phyloP scores from a whole-genome alignment of 2,888 invertebrate genomes.

The Trachelus iudaicus region DNA sequence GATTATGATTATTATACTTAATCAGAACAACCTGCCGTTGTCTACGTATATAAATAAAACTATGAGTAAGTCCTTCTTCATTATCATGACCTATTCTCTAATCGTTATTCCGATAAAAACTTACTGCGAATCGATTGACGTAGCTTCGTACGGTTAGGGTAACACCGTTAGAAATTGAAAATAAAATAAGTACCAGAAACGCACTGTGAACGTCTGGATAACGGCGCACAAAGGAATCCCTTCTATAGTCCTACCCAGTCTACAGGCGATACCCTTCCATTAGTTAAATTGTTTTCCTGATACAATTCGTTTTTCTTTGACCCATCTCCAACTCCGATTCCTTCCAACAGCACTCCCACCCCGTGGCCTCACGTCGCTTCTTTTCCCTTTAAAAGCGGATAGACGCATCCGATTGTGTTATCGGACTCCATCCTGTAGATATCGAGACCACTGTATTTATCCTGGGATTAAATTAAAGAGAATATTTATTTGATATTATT shows the following conservation, averaged over 20 bases:
- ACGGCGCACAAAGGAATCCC: not conserved
- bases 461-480: not conserved
- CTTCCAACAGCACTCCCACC: not conserved
- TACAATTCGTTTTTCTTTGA: conserved; percentile 41
- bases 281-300: conserved; percentile 61
- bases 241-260: conserved; percentile 16
- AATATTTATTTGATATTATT: not conserved
- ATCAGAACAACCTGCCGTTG: not conserved
- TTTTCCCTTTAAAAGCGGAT: conserved; percentile 1
- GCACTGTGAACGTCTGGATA: not conserved
- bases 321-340: conserved; percentile 12
- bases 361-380: conserved; percentile 1
- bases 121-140: not conserved
- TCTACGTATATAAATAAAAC: not conserved
- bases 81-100: not conserved
- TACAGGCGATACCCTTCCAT: conserved; percentile 56
- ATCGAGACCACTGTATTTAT: not conserved
- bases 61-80: not conserved
- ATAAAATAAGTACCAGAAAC: not conserved
- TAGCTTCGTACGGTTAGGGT: not conserved
- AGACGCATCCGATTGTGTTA: not conserved
- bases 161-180: not conserved
- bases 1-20: not conserved
- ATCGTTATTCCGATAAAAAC: not conserved
- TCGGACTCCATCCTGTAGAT: not conserved